Conservation (phyloP, 2,797 vertebrate species). For the Malacoraja senta region DNA sequence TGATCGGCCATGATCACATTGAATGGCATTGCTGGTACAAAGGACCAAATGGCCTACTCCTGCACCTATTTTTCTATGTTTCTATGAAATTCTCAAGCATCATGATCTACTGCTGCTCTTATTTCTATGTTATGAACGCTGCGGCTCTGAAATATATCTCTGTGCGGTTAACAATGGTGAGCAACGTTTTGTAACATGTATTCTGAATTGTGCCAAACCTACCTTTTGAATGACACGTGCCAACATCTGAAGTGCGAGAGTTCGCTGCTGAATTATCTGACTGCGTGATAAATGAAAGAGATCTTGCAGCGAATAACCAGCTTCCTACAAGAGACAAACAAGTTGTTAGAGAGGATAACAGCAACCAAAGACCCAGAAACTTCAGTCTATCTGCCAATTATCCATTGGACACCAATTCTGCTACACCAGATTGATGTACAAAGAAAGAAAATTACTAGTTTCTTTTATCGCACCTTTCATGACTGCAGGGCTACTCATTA, state of each 20-base stretch:
- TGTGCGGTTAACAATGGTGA: background rate
- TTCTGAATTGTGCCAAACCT: constrained; percentile 38
- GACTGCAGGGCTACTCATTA: background rate
- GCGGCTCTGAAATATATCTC: background rate
- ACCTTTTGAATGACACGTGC: constrained; percentile 81
- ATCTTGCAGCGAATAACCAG: constrained; percentile 94
- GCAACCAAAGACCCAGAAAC: background rate
- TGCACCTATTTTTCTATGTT: too few relatives aligned
- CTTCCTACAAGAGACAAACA: constrained; percentile 62
- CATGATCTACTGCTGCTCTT: background rate
- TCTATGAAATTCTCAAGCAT: background rate
- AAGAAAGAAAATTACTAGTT: too few relatives aligned
- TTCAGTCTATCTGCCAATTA: background rate
- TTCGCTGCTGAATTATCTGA: constrained; percentile 84
- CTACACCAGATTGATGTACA: background rate
- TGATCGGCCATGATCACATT: too few relatives aligned
- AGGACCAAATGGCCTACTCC: too few relatives aligned
- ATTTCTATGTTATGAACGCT: background rate
- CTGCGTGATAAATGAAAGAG: constrained; percentile 91
- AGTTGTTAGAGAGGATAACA: background rate
- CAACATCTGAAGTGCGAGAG: constrained; percentile 76
- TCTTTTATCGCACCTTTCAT: too few relatives aligned
- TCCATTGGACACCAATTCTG: background rate
- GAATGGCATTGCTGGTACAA: too few relatives aligned
- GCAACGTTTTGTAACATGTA: background rate